phyloP scores from a whole-genome alignment of 2,888 invertebrate species.

The Conus canariensis region DNA sequence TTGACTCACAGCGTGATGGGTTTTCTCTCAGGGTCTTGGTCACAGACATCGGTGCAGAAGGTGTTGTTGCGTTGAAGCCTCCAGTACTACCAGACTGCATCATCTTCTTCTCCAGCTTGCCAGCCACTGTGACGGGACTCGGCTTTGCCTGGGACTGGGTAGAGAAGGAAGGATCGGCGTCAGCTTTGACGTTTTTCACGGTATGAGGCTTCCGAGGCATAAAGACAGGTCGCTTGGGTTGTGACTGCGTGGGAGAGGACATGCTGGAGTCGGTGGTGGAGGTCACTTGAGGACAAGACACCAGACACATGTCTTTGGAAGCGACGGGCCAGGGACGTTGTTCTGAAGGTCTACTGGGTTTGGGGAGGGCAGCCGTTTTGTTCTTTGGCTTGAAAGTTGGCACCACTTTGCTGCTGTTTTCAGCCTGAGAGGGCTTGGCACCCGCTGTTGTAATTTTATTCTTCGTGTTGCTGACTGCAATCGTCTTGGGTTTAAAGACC shows the following conservation, averaged over 20 bases:
- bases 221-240: not conserved
- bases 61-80: not conserved
- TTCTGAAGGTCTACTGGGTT: not conserved
- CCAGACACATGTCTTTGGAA: not conserved
- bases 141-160: not conserved
- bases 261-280: not conserved
- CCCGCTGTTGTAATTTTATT: not conserved
- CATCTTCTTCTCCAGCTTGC: slow-evolving; percentile 33
- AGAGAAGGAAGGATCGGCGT: not conserved
- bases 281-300: slow-evolving; percentile 22
- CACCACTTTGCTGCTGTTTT: slow-evolving; percentile 12
- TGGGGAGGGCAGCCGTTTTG: not conserved
- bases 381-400: slow-evolving; percentile 49
- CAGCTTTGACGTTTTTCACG: not conserved
- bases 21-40: not conserved
- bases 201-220: not conserved
- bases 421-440: not conserved
- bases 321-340: not conserved
- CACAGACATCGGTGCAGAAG: not conserved
- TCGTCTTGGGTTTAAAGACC: slow-evolving; percentile 38
- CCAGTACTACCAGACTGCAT: no score
- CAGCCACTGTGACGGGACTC: not conserved
- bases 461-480: not conserved
- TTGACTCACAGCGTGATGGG: not conserved
- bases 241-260: not conserved